Conservation (phyloP, 1,140 invertebrate genomes). For the Drosophila kanapiae region DNA sequence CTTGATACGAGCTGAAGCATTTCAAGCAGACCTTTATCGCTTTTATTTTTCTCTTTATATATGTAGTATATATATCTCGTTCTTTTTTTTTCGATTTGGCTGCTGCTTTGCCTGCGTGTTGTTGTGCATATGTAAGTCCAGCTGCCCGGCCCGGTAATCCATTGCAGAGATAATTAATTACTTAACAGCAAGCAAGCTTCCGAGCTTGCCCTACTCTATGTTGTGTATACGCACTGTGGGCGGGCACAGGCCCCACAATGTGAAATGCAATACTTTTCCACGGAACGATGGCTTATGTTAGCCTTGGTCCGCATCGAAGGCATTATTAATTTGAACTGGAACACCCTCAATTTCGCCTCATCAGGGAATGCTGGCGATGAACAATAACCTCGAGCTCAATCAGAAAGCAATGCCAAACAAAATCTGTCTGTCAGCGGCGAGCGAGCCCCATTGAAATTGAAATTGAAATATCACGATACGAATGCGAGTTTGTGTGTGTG, state of each 20-base stretch:
- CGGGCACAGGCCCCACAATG: conserved; percentile 14
- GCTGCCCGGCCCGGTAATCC: conserved; percentile 48
- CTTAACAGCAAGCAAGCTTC: conserved; percentile 34
- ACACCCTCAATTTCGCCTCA: conserved; percentile 16
- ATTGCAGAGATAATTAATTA: conserved; percentile 68
- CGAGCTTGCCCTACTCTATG: conserved; percentile 5
- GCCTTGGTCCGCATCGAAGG: background rate
- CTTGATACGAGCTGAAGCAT: conserved; percentile 21
- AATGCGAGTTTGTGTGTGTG: conserved; percentile 18
- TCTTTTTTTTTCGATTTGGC: conserved; percentile 15
- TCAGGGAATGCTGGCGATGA: conserved; percentile 12
- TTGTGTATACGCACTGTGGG: conserved; percentile 40
- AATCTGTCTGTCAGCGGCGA: conserved; percentile 15
- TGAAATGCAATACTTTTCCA: conserved; percentile 6
- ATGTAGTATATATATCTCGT: background rate
- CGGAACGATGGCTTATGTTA: no score
- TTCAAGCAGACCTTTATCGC: conserved; percentile 32
- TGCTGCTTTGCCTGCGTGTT: conserved; percentile 14
- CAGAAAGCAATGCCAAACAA: conserved; percentile 31
- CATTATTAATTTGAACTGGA: conserved; percentile 29
- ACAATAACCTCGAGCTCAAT: conserved; percentile 29
- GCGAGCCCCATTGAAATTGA: conserved; percentile 41
- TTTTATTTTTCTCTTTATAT: conserved; percentile 9
- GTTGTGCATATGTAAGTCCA: conserved; percentile 48
- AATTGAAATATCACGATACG: conserved; percentile 58